Base-by-base conservation (phyloP, 2,113 vertebrate genomes). In the Xenopus laevis region DNA sequence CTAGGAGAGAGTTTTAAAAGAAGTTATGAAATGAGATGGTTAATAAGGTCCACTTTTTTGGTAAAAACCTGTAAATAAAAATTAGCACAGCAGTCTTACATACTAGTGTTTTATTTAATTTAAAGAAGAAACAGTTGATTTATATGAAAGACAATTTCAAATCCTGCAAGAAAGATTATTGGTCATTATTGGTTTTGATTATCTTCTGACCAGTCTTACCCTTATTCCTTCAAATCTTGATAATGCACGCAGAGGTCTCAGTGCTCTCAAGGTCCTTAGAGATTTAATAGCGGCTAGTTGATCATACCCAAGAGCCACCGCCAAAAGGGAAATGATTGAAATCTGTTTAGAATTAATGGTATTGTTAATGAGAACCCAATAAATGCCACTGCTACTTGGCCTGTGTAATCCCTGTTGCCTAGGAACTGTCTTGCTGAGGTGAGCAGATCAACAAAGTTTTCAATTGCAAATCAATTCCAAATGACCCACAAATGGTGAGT, bases 221-320 rank as follows among this genome's bases (percentile, higher is more conserved):
- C 76, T 78, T 52, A 78, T 78, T 52, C 76, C 76, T 67, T 78
- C 76, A 72, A 78, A 78, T 71, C 68, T 71, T 78, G 76, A 78
- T 66, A 78, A 78, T 71, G 76, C 69, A 63, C 70, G 68, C n/a
- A 72, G 70, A 75, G 78, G 52, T 55, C 61, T 75, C 58, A 65
- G 16, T 68, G 70, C 65, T 73, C 65, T 72, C 64, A 72, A 72
- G 65, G 65, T 78, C 70, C 70, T 72, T 78, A 72, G 77, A 78
- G 77, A 78, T 58, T 72, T 78, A 72, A 78, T 72, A 73, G 77
- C 65, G 33, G 33, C 71, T 72, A 78, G 77, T 68, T 78, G 65
- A 72, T 78, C 71, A 73, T 78, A 78, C 7, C 64, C 71, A 30
- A 78, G 30, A 30, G 77, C 71, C 6, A 61, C 77, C 44, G 71